Conservation (phyloP, 2,113 vertebrate species). For the Accipiter virgatus region DNA sequence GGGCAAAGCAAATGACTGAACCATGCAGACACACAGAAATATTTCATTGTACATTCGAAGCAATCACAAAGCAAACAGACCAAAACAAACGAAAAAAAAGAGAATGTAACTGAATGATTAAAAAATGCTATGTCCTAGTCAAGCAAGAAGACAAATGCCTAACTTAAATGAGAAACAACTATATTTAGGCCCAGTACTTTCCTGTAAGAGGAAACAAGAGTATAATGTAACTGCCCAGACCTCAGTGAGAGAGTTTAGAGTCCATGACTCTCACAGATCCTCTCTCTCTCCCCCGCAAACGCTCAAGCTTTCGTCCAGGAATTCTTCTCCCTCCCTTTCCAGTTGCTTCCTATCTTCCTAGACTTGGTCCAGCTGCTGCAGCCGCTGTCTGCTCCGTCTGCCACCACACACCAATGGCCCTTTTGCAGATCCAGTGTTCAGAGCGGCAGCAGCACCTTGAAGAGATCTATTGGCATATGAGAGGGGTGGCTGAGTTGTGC, state of each 20-base stretch:
- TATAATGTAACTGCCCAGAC: not conserved
- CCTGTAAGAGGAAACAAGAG: not conserved
- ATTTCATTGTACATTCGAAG: not conserved
- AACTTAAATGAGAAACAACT: not conserved
- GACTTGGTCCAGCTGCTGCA: not conserved
- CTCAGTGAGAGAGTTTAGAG: not conserved
- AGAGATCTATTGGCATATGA: accelerated
- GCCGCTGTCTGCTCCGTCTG: not conserved
- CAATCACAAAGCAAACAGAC: not conserved
- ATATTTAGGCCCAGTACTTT: not conserved
- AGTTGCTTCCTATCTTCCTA: not conserved
- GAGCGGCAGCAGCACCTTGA: not conserved
- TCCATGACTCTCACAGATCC: not conserved
- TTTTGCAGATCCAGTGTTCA: not conserved
- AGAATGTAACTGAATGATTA: not conserved
- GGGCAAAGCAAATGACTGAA: not conserved
- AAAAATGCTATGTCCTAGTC: not conserved
- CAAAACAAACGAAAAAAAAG: not conserved
- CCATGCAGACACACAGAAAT: not conserved
- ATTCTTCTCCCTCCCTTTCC: not conserved
- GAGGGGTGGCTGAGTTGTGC: not conserved
- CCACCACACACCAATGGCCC: not conserved
- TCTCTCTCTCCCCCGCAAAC: not conserved
- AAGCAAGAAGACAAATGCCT: not conserved
- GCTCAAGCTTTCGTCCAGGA: not conserved